Percentiles rank a stretch among this genome's conserved stretches.
These are phyloP conservation scores for Seriola aureovittata DNA, from an alignment of 2,113 vertebrate genomes.

Conservation along the genomic window DNA sequence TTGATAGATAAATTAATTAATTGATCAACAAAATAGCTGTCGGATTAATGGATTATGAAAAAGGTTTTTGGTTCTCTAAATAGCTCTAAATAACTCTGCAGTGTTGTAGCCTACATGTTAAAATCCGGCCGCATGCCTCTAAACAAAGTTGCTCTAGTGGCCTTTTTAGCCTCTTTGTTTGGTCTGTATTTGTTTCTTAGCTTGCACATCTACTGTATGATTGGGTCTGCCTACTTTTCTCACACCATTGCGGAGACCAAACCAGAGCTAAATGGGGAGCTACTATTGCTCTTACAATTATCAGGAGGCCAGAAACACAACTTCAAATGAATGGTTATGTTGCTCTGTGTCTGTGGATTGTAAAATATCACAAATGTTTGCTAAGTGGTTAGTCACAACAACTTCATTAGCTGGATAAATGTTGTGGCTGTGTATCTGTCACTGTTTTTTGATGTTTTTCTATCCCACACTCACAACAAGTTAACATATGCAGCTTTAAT, in stretches of 20 bases:
- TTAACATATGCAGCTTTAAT: background rate
- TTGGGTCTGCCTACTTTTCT: background rate
- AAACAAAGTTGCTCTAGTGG: background rate
- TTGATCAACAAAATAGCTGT: background rate
- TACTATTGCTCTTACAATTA: background rate
- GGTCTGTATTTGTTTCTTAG: background rate
- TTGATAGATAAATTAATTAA: background rate
- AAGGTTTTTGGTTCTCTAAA: background rate
- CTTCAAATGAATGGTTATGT: background rate
- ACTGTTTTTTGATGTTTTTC: background rate
- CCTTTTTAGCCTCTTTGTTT: background rate
- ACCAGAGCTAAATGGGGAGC: background rate
- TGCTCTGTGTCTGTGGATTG: background rate
- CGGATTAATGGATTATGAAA: background rate
- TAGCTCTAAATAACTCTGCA: background rate
- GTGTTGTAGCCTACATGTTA: background rate
- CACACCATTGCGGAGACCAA: background rate
- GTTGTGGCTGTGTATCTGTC: background rate
- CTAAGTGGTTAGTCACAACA: background rate
- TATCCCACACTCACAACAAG: background rate
- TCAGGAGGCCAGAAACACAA: background rate
- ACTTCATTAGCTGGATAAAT: background rate
- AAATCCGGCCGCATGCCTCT: too few relatives aligned
- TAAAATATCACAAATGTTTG: background rate
- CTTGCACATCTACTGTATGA: background rate